phyloP scores from a whole-genome alignment of 2,888 invertebrate genomes.

The Cerastis rubricosa region DNA sequence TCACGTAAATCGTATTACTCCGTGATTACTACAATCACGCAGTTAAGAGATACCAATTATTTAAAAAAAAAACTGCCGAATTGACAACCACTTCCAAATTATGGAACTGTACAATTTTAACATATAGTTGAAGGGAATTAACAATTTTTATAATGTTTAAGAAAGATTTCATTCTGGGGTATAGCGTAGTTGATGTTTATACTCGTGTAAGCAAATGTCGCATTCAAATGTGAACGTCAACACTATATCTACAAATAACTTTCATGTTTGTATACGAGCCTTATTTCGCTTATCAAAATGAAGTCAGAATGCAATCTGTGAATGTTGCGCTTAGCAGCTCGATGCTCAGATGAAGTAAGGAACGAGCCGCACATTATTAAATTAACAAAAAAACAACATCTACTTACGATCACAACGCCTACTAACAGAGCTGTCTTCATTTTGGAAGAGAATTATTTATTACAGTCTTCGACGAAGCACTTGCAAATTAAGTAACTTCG shows the following conservation, averaged over 20 bases:
- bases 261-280: no score
- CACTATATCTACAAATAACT: no score
- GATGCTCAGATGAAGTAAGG: not conserved
- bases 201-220: no score
- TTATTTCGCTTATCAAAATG: not conserved
- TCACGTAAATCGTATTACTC: no score
- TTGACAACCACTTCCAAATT: no score
- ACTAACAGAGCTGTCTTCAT: constrained; percentile 15
- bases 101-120: no score
- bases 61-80: no score
- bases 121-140: not conserved
- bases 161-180: not conserved
- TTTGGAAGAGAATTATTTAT: not conserved
- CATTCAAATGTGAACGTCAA: no score
- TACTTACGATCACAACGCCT: constrained; percentile 31
- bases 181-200: no score
- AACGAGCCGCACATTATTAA: not conserved
- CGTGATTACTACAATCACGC: no score
- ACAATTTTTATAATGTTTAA: not conserved
- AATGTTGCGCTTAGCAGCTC: not conserved
- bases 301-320: not conserved
- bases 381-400: not conserved
- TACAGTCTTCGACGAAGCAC: not conserved
- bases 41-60: no score
- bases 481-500: constrained; percentile 10